These are phyloP conservation scores for Papilio polytes DNA, from an alignment of 1,140 invertebrate genomes.

Conservation along the genomic window DNA sequence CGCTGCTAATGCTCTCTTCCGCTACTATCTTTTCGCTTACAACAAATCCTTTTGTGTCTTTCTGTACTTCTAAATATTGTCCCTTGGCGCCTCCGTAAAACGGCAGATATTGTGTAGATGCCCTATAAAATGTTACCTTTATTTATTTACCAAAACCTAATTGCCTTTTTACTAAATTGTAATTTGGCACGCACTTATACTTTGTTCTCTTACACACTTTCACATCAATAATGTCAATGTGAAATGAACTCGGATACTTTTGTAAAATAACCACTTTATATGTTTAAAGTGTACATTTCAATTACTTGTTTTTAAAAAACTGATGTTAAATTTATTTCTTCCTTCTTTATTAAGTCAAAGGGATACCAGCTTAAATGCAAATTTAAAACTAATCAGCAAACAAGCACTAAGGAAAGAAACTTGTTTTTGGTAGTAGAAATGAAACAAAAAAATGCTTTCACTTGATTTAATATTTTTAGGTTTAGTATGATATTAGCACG, in stretches of 20 bases:
- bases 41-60: constrained; percentile 81
- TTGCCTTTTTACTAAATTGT: background rate
- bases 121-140: constrained; percentile 46
- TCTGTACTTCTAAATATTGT: constrained; percentile 85
- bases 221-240: background rate
- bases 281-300: too few relatives aligned
- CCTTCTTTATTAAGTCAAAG: background rate
- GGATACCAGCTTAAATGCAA: background rate
- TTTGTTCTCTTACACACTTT: background rate
- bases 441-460: constrained; percentile 33
- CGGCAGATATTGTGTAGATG: constrained; percentile 74
- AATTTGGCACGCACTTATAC: background rate
- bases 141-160: background rate
- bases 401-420: background rate
- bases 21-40: constrained; percentile 81
- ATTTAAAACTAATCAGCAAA: background rate
- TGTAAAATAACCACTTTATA: background rate
- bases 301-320: too few relatives aligned
- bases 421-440: background rate
- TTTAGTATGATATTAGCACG: constrained; percentile 6
- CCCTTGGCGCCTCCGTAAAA: constrained; percentile 89
- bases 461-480: constrained; percentile 33
- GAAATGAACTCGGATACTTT: background rate
- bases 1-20: constrained; percentile 71
- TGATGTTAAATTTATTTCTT: too few relatives aligned